Evolutionary conservation across 2,113 vertebrate species (phyloP), one percentile per base, ranked within the genome.

Genomic region (Phrynosoma platyrhinos): DNA sequence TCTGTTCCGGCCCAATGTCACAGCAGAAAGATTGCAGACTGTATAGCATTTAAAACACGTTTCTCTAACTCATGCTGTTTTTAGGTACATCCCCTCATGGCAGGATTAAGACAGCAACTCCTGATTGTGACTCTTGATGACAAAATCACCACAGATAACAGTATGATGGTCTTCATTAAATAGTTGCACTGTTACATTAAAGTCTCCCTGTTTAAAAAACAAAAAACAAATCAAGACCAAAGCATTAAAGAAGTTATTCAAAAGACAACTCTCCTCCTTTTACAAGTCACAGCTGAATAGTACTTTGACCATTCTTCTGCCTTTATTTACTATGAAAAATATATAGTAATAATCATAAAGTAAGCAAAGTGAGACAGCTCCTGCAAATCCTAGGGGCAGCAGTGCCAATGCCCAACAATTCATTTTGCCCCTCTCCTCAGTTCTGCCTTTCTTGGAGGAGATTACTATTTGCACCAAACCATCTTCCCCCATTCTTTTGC

Each of bases 71-170:
- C 27, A 18, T 42, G 53, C 6, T 76, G 72, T 72, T n/a, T 52
- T 71, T 53, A 32, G 27, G 7, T 18, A 1, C 47, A 5, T 42
- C 27, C 12, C 27, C 47, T 40, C 53, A 55, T 32, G 69, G 32
- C 69, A 42, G 32, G 3, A 25, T 77, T 66, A n/a, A 68, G 74
- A 76, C 18, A 40, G 0, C 52, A 14, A 6, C 18, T 30, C 40
- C 32, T 92, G 93, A 94, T n/a, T 12, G 82, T 89, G 94, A 84
- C 90, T 93, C 72, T 87, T 92, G 85, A 97, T 30, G 0, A 94
- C 96, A 0, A 96, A 92, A 13, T 97, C 91, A 1, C 91, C 95
- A 40, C 97, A 97, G 72, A 90, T 94, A 0, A 97, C 80, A 0
- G 25, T 93, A 86, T 30, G 9, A 0, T 0, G 80, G 21, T 96